Evolutionary conservation across 2,797 vertebrate genomes (phyloP).

Genomic region (Enteromius viviparus): DNA sequence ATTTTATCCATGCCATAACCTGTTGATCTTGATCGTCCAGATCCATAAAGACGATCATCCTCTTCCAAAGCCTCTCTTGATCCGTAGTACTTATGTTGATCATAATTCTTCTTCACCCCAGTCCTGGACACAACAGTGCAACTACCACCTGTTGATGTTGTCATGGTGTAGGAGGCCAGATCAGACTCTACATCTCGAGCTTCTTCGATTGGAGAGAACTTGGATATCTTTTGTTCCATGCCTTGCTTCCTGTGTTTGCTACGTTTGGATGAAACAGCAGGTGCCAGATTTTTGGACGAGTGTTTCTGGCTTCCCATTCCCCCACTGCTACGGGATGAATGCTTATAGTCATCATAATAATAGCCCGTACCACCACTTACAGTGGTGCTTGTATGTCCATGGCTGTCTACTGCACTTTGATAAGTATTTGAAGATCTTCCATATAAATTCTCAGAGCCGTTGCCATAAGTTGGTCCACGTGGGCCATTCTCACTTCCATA

Average conservation of each 20-base stretch:
- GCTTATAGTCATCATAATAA: conserved; percentile 91
- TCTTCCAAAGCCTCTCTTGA: conserved; percentile 88
- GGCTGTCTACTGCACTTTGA: conserved; percentile 80
- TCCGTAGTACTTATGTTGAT: conserved; percentile 95
- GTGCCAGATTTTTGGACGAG: conserved; percentile 91
- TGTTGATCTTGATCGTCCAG: conserved; percentile 87
- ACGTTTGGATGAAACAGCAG: conserved; percentile 94
- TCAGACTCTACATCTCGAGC: conserved; percentile 97
- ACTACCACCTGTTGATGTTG: conserved; percentile 84
- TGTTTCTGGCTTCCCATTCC: conserved; percentile 83
- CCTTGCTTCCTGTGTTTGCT: conserved; percentile 98
- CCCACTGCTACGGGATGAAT: conserved; percentile 80
- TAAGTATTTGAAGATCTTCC: conserved; percentile 83
- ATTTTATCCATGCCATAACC: conserved; percentile 92
- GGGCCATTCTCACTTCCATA: conserved; percentile 82
- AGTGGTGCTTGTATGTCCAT: conserved; percentile 78
- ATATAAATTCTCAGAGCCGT: conserved; percentile 90
- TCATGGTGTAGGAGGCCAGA: conserved; percentile 89
- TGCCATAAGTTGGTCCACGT: conserved; percentile 84
- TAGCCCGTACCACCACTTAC: conserved; percentile 77
- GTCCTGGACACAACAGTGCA: conserved; percentile 89
- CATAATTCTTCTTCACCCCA: conserved; percentile 93
- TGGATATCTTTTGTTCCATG: conserved; percentile 98
- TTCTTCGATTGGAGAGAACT: conserved; percentile 99
- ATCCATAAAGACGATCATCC: conserved; percentile 87